Evolutionary conservation across 2,888 invertebrate species (phyloP), one percentile per base, ranked within the genome.

Genomic region (Chrysomela aeneicollis): DNA sequence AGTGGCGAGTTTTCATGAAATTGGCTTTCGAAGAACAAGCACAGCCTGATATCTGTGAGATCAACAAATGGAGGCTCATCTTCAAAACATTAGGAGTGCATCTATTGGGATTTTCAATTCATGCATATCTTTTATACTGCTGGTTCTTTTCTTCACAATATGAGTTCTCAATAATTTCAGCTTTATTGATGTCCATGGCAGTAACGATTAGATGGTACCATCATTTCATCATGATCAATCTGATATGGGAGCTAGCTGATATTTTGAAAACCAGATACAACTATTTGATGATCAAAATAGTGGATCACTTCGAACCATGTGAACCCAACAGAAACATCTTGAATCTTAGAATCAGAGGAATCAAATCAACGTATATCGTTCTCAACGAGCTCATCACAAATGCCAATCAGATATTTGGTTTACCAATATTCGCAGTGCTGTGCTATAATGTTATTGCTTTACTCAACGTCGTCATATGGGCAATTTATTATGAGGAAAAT

Each of bases 281-380:
- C 2, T 15, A 15, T 42, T 15, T 42, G 15, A 6, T 2, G 4
- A 15, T 15, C 15, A 15, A 42, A 42, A 15, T 42, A 42, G n/a
- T 15, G 42, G 15, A 42, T 15, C 9, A n/a, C 4, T 42, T 42
- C 42, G 4, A 42, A 42, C 9, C 35, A 42, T 15, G n/a, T 42
- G 15, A 2, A 42, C 6, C 10, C 4, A 12, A 15, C 3, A 8
- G 3, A 1, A n/a, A 15, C 42, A 42, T 42, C 12, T 15, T 15
- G 42, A 42, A 42, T n/a, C 42, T 42, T 15, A 42, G 42, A 42
- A 15, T 42, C 42, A 42, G 42, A 42, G 42, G n/a, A 15, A 42
- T 42, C n/a, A 42, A 42, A 15, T 42, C 42, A 15, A 15, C 15
- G 42, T 42, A 42, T 42, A 6, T 42, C 1, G n/a, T 4, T 15